Evolutionary conservation across 1,140 invertebrate genomes (phyloP).

Genomic region (Ceratoteleas bidentatus): DNA sequence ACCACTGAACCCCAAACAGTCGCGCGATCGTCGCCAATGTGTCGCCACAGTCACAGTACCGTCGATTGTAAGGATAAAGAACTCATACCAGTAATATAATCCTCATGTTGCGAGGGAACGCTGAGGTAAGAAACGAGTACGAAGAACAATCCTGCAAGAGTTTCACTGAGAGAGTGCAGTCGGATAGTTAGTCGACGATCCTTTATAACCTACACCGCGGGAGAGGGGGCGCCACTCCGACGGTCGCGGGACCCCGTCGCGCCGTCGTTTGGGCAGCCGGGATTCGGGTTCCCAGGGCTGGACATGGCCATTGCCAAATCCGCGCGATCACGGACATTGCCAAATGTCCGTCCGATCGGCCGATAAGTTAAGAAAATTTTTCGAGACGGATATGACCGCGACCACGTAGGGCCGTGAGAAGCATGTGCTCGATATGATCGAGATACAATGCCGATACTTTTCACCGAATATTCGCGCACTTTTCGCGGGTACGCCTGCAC

Average conservation of each 20-base stretch:
- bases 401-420: slow-evolving; percentile 67
- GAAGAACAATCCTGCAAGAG: slow-evolving; percentile 75
- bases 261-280: slow-evolving; percentile 25
- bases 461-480: slow-evolving; percentile 30
- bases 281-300: slow-evolving; percentile 54
- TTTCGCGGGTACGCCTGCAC: not conserved
- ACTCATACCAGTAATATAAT: slow-evolving; percentile 77
- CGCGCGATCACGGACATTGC: too few species aligned
- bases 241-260: slow-evolving; percentile 18
- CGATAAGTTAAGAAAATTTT: slow-evolving; percentile 34
- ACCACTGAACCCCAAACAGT: not conserved
- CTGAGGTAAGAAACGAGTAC: slow-evolving; percentile 53
- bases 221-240: slow-evolving; percentile 63
- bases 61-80: too few species aligned
- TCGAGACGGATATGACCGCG: slow-evolving; percentile 60
- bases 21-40: too few species aligned
- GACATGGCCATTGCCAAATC: slow-evolving; percentile 77
- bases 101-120: slow-evolving; percentile 75
- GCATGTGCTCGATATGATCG: slow-evolving; percentile 55
- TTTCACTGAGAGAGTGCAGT: slow-evolving; percentile 81
- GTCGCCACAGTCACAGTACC: too few species aligned
- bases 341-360: slow-evolving; percentile 49
- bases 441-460: slow-evolving; percentile 42
- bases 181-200: slow-evolving; percentile 76
- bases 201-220: slow-evolving; percentile 80